Conservation (phyloP, 2,113 vertebrate species). For the Protobothrops flavoviridis region DNA sequence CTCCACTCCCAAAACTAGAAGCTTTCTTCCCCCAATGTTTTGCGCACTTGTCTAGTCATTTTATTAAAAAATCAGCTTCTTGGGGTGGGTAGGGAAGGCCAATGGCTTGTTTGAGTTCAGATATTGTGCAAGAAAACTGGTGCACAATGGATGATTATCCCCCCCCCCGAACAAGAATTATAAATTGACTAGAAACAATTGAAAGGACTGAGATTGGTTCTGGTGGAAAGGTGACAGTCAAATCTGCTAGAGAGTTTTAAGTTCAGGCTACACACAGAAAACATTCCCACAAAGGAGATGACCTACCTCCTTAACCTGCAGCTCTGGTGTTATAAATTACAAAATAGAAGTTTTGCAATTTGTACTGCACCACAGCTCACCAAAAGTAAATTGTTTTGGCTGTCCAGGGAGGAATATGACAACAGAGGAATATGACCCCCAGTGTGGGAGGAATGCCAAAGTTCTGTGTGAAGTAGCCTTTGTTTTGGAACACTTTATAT, state of each 20-base stretch:
- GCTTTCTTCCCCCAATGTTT: background rate
- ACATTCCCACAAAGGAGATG: background rate
- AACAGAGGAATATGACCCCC: background rate
- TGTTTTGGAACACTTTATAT: background rate
- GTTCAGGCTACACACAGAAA: background rate
- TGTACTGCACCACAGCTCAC: background rate
- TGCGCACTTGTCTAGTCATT: background rate
- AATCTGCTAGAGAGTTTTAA: background rate
- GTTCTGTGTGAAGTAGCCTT: background rate
- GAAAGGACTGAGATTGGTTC: background rate
- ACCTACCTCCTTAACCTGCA: background rate
- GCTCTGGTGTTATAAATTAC: background rate
- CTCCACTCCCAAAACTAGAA: background rate
- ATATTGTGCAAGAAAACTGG: background rate
- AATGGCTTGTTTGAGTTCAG: background rate
- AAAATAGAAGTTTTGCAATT: background rate
- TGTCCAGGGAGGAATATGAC: background rate
- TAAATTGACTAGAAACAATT: background rate
- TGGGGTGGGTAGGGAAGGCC: background rate
- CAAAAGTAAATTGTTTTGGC: background rate
- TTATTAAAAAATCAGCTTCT: background rate
- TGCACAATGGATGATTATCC: background rate
- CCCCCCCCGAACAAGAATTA: background rate
- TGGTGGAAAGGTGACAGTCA: background rate
- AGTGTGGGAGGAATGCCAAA: background rate